Percentiles rank a stretch among this genome's conserved stretches.
Conservation (phyloP, 2,888 invertebrate species). For the Chydorus sphaericus region DNA sequence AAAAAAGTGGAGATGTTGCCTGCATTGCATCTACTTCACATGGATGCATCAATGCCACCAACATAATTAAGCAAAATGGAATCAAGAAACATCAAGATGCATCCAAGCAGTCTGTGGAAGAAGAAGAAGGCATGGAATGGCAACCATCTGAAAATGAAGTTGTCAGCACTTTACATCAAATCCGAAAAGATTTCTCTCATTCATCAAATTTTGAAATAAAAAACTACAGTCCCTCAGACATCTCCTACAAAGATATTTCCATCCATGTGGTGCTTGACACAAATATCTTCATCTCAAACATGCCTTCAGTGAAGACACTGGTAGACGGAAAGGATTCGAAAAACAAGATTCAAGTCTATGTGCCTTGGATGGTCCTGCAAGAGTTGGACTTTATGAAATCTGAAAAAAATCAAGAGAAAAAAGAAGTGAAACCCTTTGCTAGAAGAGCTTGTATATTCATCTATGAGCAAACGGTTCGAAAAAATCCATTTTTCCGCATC, state of each 20-base stretch:
- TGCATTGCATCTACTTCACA: no score
- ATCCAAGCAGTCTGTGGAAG: no score
- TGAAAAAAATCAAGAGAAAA: constrained; percentile 9
- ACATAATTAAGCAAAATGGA: no score
- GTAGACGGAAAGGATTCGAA: constrained; percentile 23
- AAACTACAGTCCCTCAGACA: no score
- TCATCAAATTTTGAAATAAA: background rate
- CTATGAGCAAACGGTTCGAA: background rate
- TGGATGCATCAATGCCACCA: no score
- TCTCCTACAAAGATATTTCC: background rate
- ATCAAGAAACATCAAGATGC: no score
- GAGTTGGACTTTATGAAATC: constrained; percentile 29
- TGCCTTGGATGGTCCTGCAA: constrained; percentile 22
- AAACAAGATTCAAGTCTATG: constrained; percentile 23
- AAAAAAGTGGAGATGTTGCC: no score
- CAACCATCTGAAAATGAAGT: background rate
- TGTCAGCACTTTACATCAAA: background rate
- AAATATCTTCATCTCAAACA: constrained; percentile 29
- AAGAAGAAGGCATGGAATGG: background rate
- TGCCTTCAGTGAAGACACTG: constrained; percentile 25
- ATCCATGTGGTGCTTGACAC: constrained; percentile 30
- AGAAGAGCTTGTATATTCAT: constrained; percentile 1
- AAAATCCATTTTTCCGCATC: constrained; percentile 14
- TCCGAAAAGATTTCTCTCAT: background rate
- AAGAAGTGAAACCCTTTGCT: background rate